Percentiles rank a stretch among this genome's conserved stretches.
Evolutionary conservation across 2,113 vertebrate genomes (phyloP).

Genomic region (Osmerus mordax): DNA sequence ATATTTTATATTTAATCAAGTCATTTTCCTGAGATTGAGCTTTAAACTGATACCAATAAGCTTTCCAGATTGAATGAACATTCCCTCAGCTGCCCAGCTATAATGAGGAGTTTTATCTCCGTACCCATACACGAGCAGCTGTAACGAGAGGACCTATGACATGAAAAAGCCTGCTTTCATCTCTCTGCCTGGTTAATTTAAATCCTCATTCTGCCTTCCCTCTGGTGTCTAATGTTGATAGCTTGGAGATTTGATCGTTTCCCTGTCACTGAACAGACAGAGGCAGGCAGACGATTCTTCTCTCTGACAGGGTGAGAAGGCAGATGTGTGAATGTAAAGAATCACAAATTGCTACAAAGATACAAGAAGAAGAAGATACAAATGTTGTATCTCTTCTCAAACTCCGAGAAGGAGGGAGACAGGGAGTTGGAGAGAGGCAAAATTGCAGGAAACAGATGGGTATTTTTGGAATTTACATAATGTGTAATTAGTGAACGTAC

Average conservation of each 20-base stretch:
- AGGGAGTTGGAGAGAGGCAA: not conserved
- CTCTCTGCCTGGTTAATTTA: not conserved
- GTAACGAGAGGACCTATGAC: conserved; percentile 13
- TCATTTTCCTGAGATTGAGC: not conserved
- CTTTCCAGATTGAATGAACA: not conserved
- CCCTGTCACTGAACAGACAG: too few relatives aligned
- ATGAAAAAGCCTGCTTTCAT: not conserved
- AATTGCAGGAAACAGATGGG: not conserved
- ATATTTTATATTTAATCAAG: not conserved
- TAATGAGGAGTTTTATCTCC: not conserved
- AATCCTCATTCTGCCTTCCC: not conserved
- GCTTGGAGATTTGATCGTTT: not conserved
- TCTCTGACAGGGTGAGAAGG: too few relatives aligned
- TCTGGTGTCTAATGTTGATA: not conserved
- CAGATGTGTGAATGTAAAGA: too few relatives aligned
- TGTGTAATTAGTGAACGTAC: conserved; percentile 15
- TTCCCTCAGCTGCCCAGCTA: not conserved
- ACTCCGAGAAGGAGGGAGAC: not conserved
- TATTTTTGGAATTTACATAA: conserved; percentile 17
- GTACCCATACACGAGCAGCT: not conserved
- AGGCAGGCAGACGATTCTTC: too few relatives aligned
- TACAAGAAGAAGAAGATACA: too few relatives aligned
- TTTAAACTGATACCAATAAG: not conserved
- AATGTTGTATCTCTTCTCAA: too few relatives aligned
- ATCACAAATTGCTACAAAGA: too few relatives aligned